Base-by-base conservation (phyloP, 2,888 invertebrate genomes). In the Teleiodes luculella region DNA sequence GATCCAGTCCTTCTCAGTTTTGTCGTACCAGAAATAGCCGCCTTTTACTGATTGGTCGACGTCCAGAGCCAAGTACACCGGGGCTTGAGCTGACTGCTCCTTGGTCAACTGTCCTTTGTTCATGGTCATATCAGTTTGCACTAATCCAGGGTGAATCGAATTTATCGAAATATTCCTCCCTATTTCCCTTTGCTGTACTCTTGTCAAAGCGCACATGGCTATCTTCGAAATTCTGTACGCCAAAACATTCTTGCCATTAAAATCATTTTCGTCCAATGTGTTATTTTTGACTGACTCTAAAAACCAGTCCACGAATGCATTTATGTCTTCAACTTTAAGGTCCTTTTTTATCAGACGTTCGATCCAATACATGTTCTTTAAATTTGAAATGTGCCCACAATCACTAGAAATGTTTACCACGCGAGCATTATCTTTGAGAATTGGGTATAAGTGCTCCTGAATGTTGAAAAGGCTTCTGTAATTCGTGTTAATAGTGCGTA, bases 101-200 rank as follows among this genome's bases (percentile, higher is more conserved):
- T 5, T 63, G 49, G 45, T 68, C 61, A 3, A 63, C 63, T 13
- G 59, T 10, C 0, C 66, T 58, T 20, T 66, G 28, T 11, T 45
- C 11, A 4, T 67, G 67, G n/a, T 18, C 67, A 71, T 67, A 35
- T 64, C 59, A 0, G 71, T 70, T 52, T 64, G 56, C 0, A 72
- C 68, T 35, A 65, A 64, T 7, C 73, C 73, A 10, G 73, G 72
- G 51, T 73, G 65, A 2, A 73, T 11, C 0, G 65, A 62, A 50
- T 73, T 69, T 0, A 73, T 43, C 1, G 71, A 68, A 37, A 73
- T 70, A 6, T 60, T 64, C n/a, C 61, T 57, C n/a, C 55, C 62
- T 4, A 66, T 55, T 41, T 62, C 50, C 6, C 50, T 63, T 43
- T 68, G 68, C 24, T 68, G 67, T 1, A 65, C 51, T 36, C 60